Evolutionary conservation across 2,113 vertebrate species (phyloP).

Genomic region (Corythaixoides concolor): DNA sequence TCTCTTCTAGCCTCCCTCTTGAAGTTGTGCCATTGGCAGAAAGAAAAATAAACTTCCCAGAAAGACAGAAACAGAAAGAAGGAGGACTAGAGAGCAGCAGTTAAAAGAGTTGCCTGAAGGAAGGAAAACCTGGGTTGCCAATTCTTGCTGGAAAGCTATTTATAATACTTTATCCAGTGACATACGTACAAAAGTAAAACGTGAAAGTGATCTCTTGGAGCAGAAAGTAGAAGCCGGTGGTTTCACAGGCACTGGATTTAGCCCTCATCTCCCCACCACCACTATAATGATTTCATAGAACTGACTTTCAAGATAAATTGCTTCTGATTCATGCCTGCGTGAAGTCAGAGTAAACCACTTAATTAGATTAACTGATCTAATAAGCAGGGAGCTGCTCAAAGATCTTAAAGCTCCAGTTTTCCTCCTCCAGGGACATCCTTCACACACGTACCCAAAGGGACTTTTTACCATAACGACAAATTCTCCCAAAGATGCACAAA

Average conservation of each 20-base stretch:
- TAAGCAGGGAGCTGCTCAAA: background rate
- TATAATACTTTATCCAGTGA: background rate
- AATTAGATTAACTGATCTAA: conserved; percentile 59
- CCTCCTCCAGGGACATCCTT: background rate
- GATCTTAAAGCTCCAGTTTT: background rate
- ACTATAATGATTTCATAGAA: background rate
- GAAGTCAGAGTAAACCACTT: conserved; percentile 36
- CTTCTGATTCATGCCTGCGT: background rate
- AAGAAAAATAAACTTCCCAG: background rate
- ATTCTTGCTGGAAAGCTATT: background rate
- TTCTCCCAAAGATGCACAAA: background rate
- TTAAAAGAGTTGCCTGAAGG: background rate
- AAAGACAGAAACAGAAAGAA: background rate
- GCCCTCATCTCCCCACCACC: background rate
- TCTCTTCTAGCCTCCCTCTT: background rate
- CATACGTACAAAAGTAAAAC: background rate
- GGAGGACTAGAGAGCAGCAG: background rate
- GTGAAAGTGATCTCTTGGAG: background rate
- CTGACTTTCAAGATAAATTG: background rate
- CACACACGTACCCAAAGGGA: background rate
- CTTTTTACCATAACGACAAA: background rate
- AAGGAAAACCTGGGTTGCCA: background rate
- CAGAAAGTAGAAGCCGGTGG: background rate
- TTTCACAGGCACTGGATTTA: background rate
- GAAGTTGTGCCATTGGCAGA: background rate